Conservation (phyloP, 2,888 invertebrate genomes). For the Drosophila cracens region DNA sequence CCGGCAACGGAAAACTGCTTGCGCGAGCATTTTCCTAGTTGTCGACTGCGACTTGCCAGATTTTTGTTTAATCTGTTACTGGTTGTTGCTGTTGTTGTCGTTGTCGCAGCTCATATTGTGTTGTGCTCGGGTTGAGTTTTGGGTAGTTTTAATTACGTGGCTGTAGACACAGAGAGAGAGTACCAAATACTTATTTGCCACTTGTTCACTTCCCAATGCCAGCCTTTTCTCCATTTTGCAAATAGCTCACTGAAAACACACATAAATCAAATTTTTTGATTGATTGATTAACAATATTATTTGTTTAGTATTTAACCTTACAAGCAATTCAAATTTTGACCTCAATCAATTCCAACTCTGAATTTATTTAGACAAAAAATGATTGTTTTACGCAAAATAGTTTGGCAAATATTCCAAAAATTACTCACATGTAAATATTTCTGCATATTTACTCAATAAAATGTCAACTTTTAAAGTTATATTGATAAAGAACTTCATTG, state of each 20-base stretch:
- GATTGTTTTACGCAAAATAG: background rate
- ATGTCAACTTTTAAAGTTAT: background rate
- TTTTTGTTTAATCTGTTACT: constrained; percentile 63
- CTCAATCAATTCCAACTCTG: background rate
- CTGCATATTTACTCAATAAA: background rate
- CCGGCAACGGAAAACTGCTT: constrained; percentile 58
- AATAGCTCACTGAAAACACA: background rate
- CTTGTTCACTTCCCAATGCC: background rate
- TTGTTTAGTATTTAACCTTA: background rate
- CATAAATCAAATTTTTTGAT: background rate
- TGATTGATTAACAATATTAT: background rate
- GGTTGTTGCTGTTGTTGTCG: constrained; percentile 19
- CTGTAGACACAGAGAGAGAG: constrained; percentile 4
- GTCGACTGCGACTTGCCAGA: constrained; percentile 58
- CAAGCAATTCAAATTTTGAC: background rate
- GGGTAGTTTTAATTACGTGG: constrained; percentile 56
- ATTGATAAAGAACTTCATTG: background rate
- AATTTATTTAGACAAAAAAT: background rate
- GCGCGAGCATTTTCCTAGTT: constrained; percentile 53
- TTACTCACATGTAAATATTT: background rate
- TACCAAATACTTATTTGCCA: constrained; percentile 35
- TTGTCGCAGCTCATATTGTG: constrained; percentile 5
- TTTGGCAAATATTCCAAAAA: background rate
- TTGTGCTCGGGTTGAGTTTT: constrained; percentile 21
- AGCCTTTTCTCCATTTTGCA: constrained; percentile 1